These are phyloP conservation scores for Epinotia bilunana DNA, from an alignment of 2,888 invertebrate genomes.

Conservation along the genomic window DNA sequence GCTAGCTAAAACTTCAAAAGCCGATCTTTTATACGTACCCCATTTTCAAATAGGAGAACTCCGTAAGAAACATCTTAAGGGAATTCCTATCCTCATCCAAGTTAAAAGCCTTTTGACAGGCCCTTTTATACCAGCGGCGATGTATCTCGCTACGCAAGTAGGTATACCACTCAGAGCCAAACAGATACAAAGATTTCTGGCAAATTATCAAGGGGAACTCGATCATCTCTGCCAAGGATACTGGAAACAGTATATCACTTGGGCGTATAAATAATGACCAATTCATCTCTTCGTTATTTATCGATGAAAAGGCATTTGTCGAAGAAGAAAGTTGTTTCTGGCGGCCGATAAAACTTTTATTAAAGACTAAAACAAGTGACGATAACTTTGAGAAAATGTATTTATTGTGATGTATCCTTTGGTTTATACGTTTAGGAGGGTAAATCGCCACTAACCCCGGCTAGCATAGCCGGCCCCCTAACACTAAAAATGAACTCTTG, in stretches of 20 bases:
- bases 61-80: constrained; percentile 14
- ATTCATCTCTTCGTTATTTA: constrained; percentile 13
- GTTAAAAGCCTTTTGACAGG: constrained; percentile 36
- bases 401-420: background rate
- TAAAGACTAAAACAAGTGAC: background rate
- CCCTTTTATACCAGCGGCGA: constrained; percentile 12
- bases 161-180: background rate
- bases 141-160: background rate
- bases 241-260: background rate
- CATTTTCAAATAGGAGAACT: constrained; percentile 15
- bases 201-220: constrained; percentile 3
- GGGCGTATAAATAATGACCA: background rate
- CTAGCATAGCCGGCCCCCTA: too few relatives aligned
- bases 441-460: too few relatives aligned
- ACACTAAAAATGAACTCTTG: too few relatives aligned
- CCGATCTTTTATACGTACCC: constrained; percentile 4
- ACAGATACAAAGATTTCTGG: background rate
- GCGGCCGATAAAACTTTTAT: background rate
- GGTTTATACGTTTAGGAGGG: background rate
- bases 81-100: constrained; percentile 15
- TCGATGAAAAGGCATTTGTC: constrained; percentile 8
- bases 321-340: background rate
- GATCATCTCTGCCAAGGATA: background rate
- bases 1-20: constrained; percentile 6
- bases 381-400: background rate